Conservation (phyloP, 2,888 invertebrate genomes). For the Steinernema scapterisci region DNA sequence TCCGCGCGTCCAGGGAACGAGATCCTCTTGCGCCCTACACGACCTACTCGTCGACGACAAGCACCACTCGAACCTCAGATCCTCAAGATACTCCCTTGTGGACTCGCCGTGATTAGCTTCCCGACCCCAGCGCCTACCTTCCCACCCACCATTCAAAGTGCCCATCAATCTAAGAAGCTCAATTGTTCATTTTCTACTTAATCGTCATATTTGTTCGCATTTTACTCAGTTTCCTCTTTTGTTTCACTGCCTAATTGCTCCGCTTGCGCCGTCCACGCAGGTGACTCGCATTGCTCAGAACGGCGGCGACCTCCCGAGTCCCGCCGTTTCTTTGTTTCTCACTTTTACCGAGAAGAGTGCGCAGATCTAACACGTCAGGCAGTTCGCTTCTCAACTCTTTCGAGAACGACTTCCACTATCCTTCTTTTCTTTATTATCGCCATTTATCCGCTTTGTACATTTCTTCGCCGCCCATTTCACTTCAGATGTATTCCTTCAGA, state of each 20-base stretch:
- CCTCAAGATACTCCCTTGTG: conserved; percentile 50
- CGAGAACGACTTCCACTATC: conserved; percentile 18
- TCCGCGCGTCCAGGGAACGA: conserved; percentile 45
- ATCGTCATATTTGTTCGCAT: not conserved
- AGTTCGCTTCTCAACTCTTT: conserved; percentile 16
- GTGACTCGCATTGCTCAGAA: not conserved
- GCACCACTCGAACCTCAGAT: conserved; percentile 10
- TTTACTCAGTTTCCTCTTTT: not conserved
- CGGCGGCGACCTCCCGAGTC: not conserved
- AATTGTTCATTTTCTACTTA: conserved; percentile 5
- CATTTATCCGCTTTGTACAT: conserved; percentile 22
- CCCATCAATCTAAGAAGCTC: conserved; percentile 18
- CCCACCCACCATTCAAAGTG: conserved; percentile 9
- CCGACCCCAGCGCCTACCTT: not conserved
- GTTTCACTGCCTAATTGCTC: not conserved
- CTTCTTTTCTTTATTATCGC: not conserved
- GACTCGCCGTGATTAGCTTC: conserved; percentile 45
- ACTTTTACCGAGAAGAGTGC: conserved; percentile 11
- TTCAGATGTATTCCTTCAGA: not conserved
- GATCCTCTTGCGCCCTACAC: conserved; percentile 51
- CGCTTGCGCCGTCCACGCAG: conserved; percentile 4
- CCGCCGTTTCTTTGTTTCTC: conserved; percentile 10
- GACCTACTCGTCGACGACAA: conserved; percentile 38
- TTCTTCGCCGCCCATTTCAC: not conserved
- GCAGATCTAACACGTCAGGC: not conserved